A percentile compares a stretch with the other conserved stretches of the same genome.
Conservation (phyloP, 2,888 invertebrate species). For the Sminthurides aquaticus region DNA sequence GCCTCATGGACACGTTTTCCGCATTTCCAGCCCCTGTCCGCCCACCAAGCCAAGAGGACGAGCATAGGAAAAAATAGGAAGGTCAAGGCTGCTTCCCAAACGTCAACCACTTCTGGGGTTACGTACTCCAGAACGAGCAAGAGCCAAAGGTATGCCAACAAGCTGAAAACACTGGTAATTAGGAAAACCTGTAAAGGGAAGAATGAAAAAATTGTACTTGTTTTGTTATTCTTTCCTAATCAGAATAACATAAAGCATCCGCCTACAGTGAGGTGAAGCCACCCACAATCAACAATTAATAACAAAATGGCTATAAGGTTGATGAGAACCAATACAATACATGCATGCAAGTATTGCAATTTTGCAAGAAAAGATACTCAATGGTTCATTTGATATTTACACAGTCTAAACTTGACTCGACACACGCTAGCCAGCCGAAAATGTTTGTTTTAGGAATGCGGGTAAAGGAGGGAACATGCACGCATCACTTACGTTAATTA, state of each 20-base stretch:
- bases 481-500: conserved; percentile 48
- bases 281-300: too few relatives aligned
- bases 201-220: conserved; percentile 22
- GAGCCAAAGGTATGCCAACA: conserved; percentile 57
- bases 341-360: too few relatives aligned
- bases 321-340: too few relatives aligned
- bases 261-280: too few relatives aligned
- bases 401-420: too few relatives aligned
- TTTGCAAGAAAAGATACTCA: too few relatives aligned
- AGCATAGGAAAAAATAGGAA: conserved; percentile 54
- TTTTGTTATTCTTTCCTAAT: conserved; percentile 23
- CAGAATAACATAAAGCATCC: neutral
- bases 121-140: conserved; percentile 50
- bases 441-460: too few relatives aligned
- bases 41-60: conserved; percentile 52
- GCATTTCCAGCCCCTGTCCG: conserved; percentile 50
- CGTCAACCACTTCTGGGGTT: conserved; percentile 49
- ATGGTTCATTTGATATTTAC: too few relatives aligned
- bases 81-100: conserved; percentile 56
- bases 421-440: too few relatives aligned
- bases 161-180: conserved; percentile 49
- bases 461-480: too few relatives aligned
- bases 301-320: too few relatives aligned
- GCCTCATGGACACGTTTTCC: conserved; percentile 47
- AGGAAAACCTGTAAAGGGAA: conserved; percentile 47